Evolutionary conservation across 2,888 invertebrate genomes (phyloP).

Genomic region (Lasioglossum figueresi): DNA sequence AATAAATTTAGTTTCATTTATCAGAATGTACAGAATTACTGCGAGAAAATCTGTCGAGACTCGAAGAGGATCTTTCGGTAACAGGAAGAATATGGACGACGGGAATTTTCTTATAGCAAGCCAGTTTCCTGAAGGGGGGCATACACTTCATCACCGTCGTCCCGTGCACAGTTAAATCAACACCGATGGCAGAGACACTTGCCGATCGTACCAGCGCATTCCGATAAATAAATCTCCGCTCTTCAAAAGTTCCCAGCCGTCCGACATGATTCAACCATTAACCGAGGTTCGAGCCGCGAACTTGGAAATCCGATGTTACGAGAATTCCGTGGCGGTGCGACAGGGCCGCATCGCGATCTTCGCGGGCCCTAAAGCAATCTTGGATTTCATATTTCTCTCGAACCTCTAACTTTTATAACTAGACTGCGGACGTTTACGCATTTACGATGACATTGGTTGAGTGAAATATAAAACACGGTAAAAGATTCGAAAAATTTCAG

Average conservation of each 20-base stretch:
- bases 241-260: constrained; percentile 13
- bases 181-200: not conserved
- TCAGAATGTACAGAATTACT: too few relatives aligned
- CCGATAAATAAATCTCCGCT: constrained; percentile 22
- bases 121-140: not conserved
- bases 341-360: not conserved
- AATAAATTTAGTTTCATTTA: too few relatives aligned
- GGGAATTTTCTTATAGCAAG: not conserved
- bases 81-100: not conserved
- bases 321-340: constrained; percentile 10
- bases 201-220: constrained; percentile 1
- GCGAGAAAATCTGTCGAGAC: not conserved
- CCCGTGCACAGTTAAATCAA: constrained; percentile 35
- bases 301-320: constrained; percentile 3
- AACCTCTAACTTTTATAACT: not conserved
- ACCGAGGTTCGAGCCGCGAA: constrained; percentile 29
- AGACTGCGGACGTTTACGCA: too few relatives aligned
- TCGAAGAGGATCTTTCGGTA: not conserved
- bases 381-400: not conserved
- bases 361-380: not conserved
- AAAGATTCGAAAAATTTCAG: too few relatives aligned
- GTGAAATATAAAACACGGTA: too few relatives aligned
- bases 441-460: too few relatives aligned
- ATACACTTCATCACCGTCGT: not conserved
- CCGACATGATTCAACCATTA: constrained; percentile 56